Percentiles rank a stretch among this genome's conserved stretches.
These are phyloP conservation scores for Chamaetylas fuelleborni DNA, from an alignment of 2,113 vertebrate species.

Conservation along the genomic window DNA sequence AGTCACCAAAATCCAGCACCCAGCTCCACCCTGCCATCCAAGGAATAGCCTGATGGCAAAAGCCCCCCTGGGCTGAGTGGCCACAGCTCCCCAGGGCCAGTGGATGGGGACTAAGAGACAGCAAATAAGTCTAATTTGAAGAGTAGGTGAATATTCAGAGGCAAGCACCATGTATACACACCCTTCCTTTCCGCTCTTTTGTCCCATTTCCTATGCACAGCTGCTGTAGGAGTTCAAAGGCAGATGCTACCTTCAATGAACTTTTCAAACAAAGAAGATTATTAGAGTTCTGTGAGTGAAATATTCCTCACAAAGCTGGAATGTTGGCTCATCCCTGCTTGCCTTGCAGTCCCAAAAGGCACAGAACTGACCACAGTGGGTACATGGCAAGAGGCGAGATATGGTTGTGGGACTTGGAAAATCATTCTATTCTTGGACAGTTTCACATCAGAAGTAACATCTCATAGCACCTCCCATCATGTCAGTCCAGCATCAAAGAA, in stretches of 20 bases:
- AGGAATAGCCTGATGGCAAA: fast-evolving
- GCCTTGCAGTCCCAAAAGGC: neutral
- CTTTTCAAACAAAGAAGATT: neutral
- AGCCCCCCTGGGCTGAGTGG: fast-evolving
- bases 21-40: neutral
- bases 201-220: too few relatives aligned
- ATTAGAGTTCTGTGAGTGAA: neutral
- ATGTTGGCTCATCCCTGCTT: neutral
- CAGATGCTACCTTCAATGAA: neutral
- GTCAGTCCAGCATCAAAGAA: neutral
- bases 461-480: neutral
- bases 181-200: neutral
- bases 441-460: neutral
- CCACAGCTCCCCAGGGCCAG: fast-evolving
- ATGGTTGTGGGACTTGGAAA: neutral
- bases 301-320: neutral
- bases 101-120: neutral
- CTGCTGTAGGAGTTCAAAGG: neutral
- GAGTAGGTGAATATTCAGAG: neutral
- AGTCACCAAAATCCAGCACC: fast-evolving
- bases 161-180: neutral
- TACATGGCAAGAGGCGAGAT: neutral
- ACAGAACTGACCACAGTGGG: neutral
- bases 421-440: neutral
- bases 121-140: neutral